These are phyloP conservation scores for Drosophila setifemur DNA, from an alignment of 1,140 invertebrate species.

Conservation along the genomic window DNA sequence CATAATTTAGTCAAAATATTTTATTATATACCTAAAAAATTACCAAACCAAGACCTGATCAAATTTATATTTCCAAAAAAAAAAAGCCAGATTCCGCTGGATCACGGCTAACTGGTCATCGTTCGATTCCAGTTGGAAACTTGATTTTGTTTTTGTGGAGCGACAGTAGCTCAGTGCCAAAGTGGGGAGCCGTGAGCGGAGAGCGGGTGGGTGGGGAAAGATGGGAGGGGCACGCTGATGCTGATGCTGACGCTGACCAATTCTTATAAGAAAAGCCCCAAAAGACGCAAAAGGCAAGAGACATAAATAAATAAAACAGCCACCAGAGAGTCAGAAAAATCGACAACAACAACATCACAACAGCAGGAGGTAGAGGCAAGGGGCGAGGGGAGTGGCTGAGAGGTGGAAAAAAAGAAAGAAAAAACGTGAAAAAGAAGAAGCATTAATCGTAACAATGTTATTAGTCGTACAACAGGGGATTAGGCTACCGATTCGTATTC, in stretches of 20 bases:
- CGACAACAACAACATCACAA: constrained; percentile 31
- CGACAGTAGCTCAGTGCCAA: constrained; percentile 50
- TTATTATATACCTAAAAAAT: no score
- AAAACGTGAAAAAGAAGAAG: constrained; percentile 54
- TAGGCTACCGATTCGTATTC: constrained; percentile 82
- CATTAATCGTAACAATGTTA: constrained; percentile 82
- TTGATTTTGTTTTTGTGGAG: constrained; percentile 59
- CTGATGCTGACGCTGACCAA: constrained; percentile 52
- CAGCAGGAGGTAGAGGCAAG: neutral
- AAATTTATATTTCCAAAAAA: neutral
- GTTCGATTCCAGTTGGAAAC: constrained; percentile 37
- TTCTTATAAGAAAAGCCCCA: constrained; percentile 72
- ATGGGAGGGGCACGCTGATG: constrained; percentile 19
- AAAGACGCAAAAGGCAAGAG: constrained; percentile 50
- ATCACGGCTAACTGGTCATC: neutral
- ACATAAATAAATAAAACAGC: constrained; percentile 74
- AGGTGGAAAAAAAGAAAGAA: constrained; percentile 21
- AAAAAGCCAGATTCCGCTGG: neutral
- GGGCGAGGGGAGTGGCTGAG: neutral
- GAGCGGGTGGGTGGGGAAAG: no score
- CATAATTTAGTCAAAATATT: no score
- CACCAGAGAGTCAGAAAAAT: constrained; percentile 46
- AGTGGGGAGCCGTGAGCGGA: neutral
- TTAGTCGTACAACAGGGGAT: constrained; percentile 81
- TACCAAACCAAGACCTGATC: neutral